Conservation (phyloP, 2,888 invertebrate species). For the Watsonalla cultraria region DNA sequence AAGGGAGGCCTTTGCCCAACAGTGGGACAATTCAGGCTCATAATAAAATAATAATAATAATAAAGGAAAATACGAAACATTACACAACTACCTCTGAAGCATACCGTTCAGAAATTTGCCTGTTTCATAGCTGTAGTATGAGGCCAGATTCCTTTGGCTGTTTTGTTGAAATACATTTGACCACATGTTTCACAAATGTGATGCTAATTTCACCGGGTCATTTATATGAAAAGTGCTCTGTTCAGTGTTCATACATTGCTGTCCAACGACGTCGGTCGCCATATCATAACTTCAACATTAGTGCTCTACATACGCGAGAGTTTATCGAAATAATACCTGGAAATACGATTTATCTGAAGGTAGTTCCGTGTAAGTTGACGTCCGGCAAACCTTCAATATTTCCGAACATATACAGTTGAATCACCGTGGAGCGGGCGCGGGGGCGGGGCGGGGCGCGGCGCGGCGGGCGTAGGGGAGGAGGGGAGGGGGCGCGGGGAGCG, state of each 20-base stretch:
- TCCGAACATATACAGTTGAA: constrained; percentile 70
- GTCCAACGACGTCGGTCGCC: constrained; percentile 1
- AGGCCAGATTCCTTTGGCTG: too few relatives aligned
- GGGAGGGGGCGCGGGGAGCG: background rate
- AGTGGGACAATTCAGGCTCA: too few relatives aligned
- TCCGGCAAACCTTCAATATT: constrained; percentile 76
- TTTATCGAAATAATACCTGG: constrained; percentile 61
- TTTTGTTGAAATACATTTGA: too few relatives aligned
- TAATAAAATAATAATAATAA: too few relatives aligned
- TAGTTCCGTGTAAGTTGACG: constrained; percentile 72
- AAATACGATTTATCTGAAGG: constrained; percentile 66
- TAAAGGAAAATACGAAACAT: too few relatives aligned
- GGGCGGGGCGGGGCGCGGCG: background rate
- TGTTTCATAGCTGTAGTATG: too few relatives aligned
- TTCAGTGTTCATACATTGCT: background rate
- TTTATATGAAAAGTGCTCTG: too few relatives aligned
- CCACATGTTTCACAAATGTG: too few relatives aligned
- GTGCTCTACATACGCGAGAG: constrained; percentile 39
- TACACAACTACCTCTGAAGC: too few relatives aligned
- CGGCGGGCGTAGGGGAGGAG: background rate
- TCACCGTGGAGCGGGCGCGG: constrained; percentile 27
- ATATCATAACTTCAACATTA: constrained; percentile 18
- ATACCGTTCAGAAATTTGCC: too few relatives aligned
- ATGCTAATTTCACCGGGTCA: too few relatives aligned
- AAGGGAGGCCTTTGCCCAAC: too few relatives aligned